Evolutionary conservation across 2,113 vertebrate genomes (phyloP), one percentile per base, ranked within the genome.

Genomic region (Channa argus): DNA sequence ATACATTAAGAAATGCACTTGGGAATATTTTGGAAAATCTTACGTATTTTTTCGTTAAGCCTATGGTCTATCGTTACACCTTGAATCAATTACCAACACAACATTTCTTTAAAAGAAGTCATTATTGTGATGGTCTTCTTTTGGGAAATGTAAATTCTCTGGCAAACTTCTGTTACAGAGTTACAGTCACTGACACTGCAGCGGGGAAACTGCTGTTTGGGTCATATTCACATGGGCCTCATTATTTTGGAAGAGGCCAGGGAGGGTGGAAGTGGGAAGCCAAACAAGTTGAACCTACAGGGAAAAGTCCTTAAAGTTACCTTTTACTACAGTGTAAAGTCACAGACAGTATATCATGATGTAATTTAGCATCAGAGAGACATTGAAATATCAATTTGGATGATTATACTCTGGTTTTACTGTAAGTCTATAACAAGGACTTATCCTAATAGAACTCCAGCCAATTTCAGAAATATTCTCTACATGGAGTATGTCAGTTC

Each of bases 191-290:
- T 59, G 43, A 24, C 39, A 44, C 24, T 1, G 24, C 24, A 39
- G 14, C 68, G 13, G 34, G 38, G 50, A 51, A 52, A 36, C 34
- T 54, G 64, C 50, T 69, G 63, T 63, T 64, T 10, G 11, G 77
- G 74, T 34, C 36, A 43, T 84, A 88, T 85, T 91, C 90, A 91
- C 74, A 33, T 4, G 91, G 80, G 92, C 91, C 90, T 91, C 79
- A 73, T 92, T 93, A 93, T 83, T 82, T 85, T 78, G 43, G 74
- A 80, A 24, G 6, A 71, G 62, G 65, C 64, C 63, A 11, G 51
- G 56, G 66, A 84, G 70, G 72, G 24, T 34, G 46, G 44, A 47
- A 52, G n/a, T 46, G 56, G 4, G 50, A 70, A 80, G 74, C 74
- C 88, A 86, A 92, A 93, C 88, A 90, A 76, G 56, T n/a, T 38